Percentiles rank a stretch among this genome's conserved stretches.
These are phyloP conservation scores for Macaca fascicularis DNA, from an alignment of 2,113 vertebrate species.

Conservation along the genomic window DNA sequence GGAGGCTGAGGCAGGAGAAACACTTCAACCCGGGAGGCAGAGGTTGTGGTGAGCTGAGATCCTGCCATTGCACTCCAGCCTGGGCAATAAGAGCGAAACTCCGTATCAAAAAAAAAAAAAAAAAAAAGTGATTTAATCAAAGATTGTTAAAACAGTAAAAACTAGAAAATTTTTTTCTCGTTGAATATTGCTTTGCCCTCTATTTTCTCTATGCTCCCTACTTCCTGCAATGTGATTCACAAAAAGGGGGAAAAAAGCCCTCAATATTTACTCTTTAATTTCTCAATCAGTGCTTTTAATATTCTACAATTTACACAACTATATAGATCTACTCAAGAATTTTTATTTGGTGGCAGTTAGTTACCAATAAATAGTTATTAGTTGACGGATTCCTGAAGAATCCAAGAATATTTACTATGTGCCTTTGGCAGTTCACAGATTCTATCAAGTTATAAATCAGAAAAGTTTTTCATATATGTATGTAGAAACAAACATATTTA, in stretches of 20 bases:
- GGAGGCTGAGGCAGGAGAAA: no score
- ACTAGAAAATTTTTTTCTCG: background rate
- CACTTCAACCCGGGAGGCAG: no score
- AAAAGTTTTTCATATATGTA: background rate
- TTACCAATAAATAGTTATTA: background rate
- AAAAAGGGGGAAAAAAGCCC: background rate
- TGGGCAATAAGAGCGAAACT: no score
- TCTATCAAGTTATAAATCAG: background rate
- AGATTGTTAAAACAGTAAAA: background rate
- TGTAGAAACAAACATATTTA: conserved; percentile 21
- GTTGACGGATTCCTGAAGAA: conserved; percentile 21
- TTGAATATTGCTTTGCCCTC: background rate
- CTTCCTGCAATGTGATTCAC: conserved; percentile 26
- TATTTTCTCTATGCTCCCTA: background rate
- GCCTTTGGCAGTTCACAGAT: background rate
- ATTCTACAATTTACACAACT: background rate
- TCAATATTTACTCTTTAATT: conserved; percentile 7
- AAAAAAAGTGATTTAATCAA: background rate
- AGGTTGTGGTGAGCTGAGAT: no score
- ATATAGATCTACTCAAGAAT: background rate
- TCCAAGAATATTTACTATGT: background rate
- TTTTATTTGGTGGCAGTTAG: background rate
- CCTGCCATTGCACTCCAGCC: no score
- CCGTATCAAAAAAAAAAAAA: no score
- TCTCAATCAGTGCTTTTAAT: background rate